phyloP scores from a whole-genome alignment of 2,888 invertebrate species.

The Drosophila peninsularis region DNA sequence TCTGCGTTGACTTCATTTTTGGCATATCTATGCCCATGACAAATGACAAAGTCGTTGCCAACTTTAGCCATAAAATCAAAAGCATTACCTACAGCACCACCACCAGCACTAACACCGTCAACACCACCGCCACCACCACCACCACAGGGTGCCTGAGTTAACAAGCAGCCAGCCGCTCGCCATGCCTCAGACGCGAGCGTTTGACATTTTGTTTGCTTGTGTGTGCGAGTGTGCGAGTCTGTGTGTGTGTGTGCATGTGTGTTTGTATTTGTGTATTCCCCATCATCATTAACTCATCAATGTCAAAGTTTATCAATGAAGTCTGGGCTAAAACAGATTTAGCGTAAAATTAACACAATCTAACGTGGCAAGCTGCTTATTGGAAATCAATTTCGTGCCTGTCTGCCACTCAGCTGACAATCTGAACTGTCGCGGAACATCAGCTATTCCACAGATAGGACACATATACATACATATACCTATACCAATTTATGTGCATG shows the following conservation, averaged over 20 bases:
- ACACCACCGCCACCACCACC: conserved; percentile 6
- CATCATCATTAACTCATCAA: conserved; percentile 82
- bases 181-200: conserved; percentile 16
- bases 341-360: conserved; percentile 79
- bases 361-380: conserved; percentile 67
- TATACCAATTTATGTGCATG: conserved; percentile 1
- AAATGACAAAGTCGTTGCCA: conserved; percentile 66
- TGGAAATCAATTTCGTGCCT: conserved; percentile 75
- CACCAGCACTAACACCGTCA: neutral
- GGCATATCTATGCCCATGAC: conserved; percentile 59
- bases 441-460: conserved; percentile 13
- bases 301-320: conserved; percentile 77
- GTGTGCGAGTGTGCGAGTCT: conserved; percentile 12
- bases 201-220: conserved; percentile 66
- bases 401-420: conserved; percentile 53
- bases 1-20: conserved; percentile 63
- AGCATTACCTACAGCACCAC: conserved; percentile 5
- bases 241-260: conserved; percentile 15
- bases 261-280: conserved; percentile 33
- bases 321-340: conserved; percentile 73
- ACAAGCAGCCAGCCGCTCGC: conserved; percentile 44
- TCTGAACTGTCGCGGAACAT: conserved; percentile 36
- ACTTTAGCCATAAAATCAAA: conserved; percentile 65
- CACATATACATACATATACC: neutral
- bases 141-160: conserved; percentile 22